These are phyloP conservation scores for Hirudinaria manillensis DNA, from an alignment of 2,888 invertebrate species.

Conservation along the genomic window DNA sequence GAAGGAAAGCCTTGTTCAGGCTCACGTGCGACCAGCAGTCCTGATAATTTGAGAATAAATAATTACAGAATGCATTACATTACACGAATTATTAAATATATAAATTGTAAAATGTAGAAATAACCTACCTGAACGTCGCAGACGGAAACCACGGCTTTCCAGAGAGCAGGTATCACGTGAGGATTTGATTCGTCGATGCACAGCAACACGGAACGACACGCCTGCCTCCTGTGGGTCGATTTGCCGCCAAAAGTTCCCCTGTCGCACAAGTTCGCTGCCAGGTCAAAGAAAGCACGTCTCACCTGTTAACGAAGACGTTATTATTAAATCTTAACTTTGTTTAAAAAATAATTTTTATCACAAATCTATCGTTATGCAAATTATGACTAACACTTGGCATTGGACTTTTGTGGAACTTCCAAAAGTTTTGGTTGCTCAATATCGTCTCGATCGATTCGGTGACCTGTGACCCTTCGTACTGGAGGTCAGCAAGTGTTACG, in stretches of 20 bases:
- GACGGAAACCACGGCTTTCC: constrained; percentile 68
- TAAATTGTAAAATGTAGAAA: no score
- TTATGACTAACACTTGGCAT: constrained; percentile 14
- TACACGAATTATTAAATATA: no score
- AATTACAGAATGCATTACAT: not conserved
- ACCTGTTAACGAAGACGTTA: constrained; percentile 1
- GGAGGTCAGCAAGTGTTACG: constrained; percentile 59
- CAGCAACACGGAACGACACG: constrained; percentile 61
- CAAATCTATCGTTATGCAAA: not conserved
- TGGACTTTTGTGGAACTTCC: constrained; percentile 63
- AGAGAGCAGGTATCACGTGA: constrained; percentile 64
- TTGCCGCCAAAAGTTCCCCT: constrained; percentile 6
- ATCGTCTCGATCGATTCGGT: constrained; percentile 54
- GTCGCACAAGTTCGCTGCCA: constrained; percentile 63
- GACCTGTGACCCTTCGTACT: constrained; percentile 55
- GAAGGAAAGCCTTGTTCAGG: constrained; percentile 68
- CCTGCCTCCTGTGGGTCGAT: constrained; percentile 55
- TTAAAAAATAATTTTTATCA: not conserved
- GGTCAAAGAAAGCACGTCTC: constrained; percentile 42
- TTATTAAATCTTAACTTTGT: not conserved
- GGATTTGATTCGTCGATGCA: constrained; percentile 68
- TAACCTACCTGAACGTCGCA: constrained; percentile 57
- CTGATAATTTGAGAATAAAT: constrained; percentile 53
- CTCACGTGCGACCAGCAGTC: constrained; percentile 68
- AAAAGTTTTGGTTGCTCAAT: constrained; percentile 64